Base-by-base conservation (phyloP, 2,113 vertebrate genomes). In the Rallus limicola region DNA sequence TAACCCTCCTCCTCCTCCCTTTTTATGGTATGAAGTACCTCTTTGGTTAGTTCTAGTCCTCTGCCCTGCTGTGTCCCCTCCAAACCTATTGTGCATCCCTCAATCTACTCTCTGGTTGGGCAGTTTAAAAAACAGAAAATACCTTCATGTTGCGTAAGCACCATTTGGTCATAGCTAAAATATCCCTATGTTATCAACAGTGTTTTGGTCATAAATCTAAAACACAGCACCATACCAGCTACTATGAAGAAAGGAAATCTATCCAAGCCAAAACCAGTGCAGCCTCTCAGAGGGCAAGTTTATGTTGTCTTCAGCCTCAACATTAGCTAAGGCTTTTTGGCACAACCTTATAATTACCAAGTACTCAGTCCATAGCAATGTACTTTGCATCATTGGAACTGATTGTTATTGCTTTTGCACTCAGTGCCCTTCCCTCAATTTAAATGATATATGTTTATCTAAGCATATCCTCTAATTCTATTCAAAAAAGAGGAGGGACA, bases 111-210 rank as follows among this genome's bases (percentile, higher is more conserved):
- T 33, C 42, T 72, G 56, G 5, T 19, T 82, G n/a, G 8, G 21
- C 14, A 59, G 15, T 2, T 6, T 3, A 16, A 76, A 40, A 21
- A 93, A 36, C 11, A 76, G 36, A 59, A 36, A 38, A 60, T 2
- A 3, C 7, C 5, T 58, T 11, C 20, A 13, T 8, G 11, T 12
- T 5, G 0, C 11, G 6, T 20, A 29, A 21, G 17, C 18, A 7
- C 10, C 40, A 14, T 26, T 72, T 25, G 84, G 42, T 34, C 12
- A 16, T 2, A 62, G 59, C 44, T 62, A 19, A 81, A 91, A 26
- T 5, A 24, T 7, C n/a, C 16, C 19, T 53, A 11, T 31, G 17
- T 55, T 56, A 60, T 10, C 19, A 52, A 20, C 15, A 68, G 12
- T 36, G 6, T 19, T 68, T 33, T 48, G 20, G 3, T 64, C 14